A percentile compares a stretch with the other conserved stretches of the same genome.
These are phyloP conservation scores for Apis laboriosa DNA, from an alignment of 1,140 invertebrate genomes.

Conservation along the genomic window DNA sequence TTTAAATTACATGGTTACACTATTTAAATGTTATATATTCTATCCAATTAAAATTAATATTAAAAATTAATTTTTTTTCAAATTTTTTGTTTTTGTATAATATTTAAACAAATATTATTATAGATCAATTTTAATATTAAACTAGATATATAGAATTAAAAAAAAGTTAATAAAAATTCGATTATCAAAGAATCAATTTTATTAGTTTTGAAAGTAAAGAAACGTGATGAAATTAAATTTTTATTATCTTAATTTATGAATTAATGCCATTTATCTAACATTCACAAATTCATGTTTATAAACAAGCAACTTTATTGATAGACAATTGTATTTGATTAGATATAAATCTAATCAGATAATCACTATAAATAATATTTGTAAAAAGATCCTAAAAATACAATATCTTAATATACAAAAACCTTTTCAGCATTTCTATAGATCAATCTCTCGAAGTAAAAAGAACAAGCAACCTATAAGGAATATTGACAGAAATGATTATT, in stretches of 20 bases:
- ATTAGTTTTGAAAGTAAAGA: background rate
- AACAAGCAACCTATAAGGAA: background rate
- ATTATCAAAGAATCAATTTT: background rate
- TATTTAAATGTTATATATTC: no score
- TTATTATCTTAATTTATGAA: background rate
- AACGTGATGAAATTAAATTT: background rate
- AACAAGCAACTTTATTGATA: background rate
- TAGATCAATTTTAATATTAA: no score
- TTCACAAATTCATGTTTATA: background rate
- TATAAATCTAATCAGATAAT: conserved; percentile 12
- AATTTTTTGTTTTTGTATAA: no score
- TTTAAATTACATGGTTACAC: no score
- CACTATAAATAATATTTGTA: conserved; percentile 8
- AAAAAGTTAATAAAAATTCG: background rate
- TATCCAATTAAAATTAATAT: no score
- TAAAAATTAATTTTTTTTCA: no score
- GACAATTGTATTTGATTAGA: background rate
- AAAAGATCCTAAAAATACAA: conserved; percentile 1
- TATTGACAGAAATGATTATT: background rate
- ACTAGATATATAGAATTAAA: no score
- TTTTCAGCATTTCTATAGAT: conserved; percentile 21
- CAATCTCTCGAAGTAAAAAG: background rate
- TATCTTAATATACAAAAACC: conserved; percentile 5
- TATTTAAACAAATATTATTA: no score
- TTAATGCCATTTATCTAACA: background rate